Base-by-base conservation (phyloP, 2,888 invertebrate genomes). In the Philereme transversata region DNA sequence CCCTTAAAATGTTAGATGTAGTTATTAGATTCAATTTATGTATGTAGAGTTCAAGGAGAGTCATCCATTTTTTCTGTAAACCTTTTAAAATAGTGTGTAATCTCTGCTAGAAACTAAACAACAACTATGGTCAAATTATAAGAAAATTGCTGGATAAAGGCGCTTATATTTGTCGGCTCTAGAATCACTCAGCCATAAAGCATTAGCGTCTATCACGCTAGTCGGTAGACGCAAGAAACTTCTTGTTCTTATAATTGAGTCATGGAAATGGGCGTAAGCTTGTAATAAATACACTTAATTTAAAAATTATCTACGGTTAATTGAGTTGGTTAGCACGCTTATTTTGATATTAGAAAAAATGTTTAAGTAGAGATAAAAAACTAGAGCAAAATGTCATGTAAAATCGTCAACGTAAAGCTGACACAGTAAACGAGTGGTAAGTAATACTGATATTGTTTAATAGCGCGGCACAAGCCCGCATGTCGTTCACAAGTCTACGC, bases 401-500 rank as follows among this genome's bases (percentile, higher is more conserved):
- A 22, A 40, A 40, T 50, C 9, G 33, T 41, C 7, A 0, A 40
- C 22, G 51, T n/a, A 41, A 52, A 52, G 6, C 35, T 35, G 45
- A 45, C 50, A 40, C 49, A 38, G 36, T 38, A 43, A 10, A 36
- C 46, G 51, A 48, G 36, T 44, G 33, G 46, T 55, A 54, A 48
- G 51, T 60, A 50, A 34, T 51, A 58, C n/a, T 49, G 41, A 38
- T 10, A 46, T 59, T 62, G 62, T 63, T 62, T 60, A 53, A 55
- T 34, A 62, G 57, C 63, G 54, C 53, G 54, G 61, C 67, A 72
- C 78, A 77, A 74, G 75, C 76, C 77, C 76, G 79, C 76, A 77
- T 81, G 77, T 79, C 77, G 79, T 80, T 78, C 78, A 78, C 77
- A 76, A 80, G 79, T 76, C 81, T 78, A 82, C 76, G 79, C 79